Evolutionary conservation across 2,113 vertebrate species (phyloP), one percentile per base, ranked within the genome.

Genomic region (Cyanocitta stelleri): DNA sequence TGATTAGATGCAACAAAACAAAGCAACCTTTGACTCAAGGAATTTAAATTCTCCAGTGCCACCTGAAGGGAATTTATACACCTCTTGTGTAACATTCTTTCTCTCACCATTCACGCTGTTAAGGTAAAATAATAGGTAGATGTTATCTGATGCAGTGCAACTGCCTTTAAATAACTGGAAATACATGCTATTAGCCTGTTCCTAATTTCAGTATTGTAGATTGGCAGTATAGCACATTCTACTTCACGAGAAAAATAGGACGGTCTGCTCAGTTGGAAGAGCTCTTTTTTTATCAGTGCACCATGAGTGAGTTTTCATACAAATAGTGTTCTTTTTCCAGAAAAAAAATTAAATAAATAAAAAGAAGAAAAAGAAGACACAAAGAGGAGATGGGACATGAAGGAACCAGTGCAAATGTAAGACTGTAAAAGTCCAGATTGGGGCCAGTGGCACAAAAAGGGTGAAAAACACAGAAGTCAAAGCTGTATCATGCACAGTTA

Each of bases 321-420:
- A 84, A 68, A 69, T 80, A 37, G 72, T 41, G 24, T 54, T 59
- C 6, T 46, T 66, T 7, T 3, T 86, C 20, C 22, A 30, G 26
- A 4, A 55, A 21, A 33, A 0, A 5, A 10, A 14, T 8, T 8
- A 16, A 12, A 7, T 20, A 15, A 3, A 7, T 3, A 33, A 23
- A 17, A 6, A 18, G 48, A 2, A 26, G 21, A 6, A 16, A 9
- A 35, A 16, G 3, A 4, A 37, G 6, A 66, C 7, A 30, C 8
- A 48, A 83, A 63, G 20, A 58, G 1, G 11, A 17, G 3, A 61
- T 23, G 32, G 15, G 4, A 14, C 24, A 49, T 23, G 41, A 80
- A 90, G 32, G 22, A 79, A 73, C 6, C 33, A 10, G 23, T 37
- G 41, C 22, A 74, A 89, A 82, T 29, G 1, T 13, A 41, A 44